Evolutionary conservation across 2,797 vertebrate species (phyloP).

Genomic region (Heteromormyrus szaboi): DNA sequence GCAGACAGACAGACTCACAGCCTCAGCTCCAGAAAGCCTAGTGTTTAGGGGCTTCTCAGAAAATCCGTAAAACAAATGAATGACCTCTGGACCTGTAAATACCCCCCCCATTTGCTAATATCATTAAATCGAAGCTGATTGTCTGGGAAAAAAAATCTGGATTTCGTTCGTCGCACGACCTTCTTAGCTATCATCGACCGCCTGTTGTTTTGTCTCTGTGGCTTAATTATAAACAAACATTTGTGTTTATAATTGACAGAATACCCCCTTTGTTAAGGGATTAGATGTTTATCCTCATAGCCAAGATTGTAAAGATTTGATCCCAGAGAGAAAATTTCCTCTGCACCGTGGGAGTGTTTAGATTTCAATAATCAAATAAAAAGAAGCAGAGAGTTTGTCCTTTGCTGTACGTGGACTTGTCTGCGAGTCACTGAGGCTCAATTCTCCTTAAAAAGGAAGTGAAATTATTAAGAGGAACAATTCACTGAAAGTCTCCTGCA

Average conservation of each 20-base stretch:
- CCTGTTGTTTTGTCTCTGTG: not conserved
- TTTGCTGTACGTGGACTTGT: not conserved
- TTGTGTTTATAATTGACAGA: constrained; percentile 1
- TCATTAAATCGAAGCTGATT: constrained; percentile 34
- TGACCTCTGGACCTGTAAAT: not conserved
- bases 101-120: not conserved
- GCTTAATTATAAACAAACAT: constrained; percentile 13
- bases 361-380: not conserved
- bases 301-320: not conserved
- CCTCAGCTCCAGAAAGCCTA: not conserved
- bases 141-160: constrained; percentile 1
- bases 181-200: not conserved
- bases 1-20: not conserved
- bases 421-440: not conserved
- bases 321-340: not conserved
- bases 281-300: not conserved
- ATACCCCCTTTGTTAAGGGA: constrained; percentile 3
- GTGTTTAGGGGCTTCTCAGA: not conserved
- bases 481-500: not conserved
- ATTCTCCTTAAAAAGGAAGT: not conserved
- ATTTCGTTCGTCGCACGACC: not conserved
- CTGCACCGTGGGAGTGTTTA: not conserved
- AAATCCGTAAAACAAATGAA: not conserved
- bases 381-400: not conserved
- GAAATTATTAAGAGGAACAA: not conserved